phyloP scores from a whole-genome alignment of 2,888 invertebrate species.

The Dryococelus australis region DNA sequence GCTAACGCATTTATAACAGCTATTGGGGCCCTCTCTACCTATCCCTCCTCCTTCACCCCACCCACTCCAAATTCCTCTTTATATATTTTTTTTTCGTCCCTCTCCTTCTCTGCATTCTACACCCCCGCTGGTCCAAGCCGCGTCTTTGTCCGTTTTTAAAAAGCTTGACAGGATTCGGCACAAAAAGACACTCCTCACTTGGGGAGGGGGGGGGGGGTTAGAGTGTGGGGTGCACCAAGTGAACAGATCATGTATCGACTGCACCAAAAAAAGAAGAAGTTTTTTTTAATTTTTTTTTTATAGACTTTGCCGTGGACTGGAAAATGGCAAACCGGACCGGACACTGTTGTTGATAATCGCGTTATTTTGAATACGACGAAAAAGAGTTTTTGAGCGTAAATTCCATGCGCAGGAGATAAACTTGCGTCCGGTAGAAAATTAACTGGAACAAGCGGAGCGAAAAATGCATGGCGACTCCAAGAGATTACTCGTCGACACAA shows the following conservation, averaged over 20 bases:
- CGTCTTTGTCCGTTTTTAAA: neutral
- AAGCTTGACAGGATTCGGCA: neutral
- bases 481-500: too few relatives aligned
- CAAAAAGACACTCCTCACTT: neutral
- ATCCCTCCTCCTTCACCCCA: neutral
- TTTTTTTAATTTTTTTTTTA: neutral
- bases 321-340: neutral
- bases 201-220: too few relatives aligned
- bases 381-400: neutral
- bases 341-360: neutral
- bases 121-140: neutral
- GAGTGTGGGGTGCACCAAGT: neutral
- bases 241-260: neutral
- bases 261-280: neutral
- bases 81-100: neutral
- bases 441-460: too few relatives aligned
- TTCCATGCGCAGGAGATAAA: too few relatives aligned
- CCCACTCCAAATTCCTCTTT: neutral
- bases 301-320: neutral
- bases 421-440: too few relatives aligned
- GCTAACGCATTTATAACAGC: slow-evolving; percentile 16
- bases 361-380: neutral
- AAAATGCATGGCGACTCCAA: too few relatives aligned
- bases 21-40: neutral
- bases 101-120: neutral